These are phyloP conservation scores for Linepithema humile DNA, from an alignment of 1,140 invertebrate species.

Conservation along the genomic window DNA sequence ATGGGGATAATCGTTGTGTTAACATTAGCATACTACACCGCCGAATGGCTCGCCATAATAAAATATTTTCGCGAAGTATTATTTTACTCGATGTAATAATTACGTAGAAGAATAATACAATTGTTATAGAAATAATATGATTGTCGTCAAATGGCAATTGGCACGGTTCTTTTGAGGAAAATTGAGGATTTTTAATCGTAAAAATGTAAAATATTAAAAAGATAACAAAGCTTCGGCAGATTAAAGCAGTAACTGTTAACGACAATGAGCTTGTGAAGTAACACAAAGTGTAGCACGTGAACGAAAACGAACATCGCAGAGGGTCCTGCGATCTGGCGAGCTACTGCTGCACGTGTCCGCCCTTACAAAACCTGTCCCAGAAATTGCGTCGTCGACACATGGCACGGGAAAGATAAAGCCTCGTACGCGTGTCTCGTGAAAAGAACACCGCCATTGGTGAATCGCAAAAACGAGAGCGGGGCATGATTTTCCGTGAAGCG, in stretches of 20 bases:
- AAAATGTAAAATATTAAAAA: background rate
- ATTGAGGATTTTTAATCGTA: too few relatives aligned
- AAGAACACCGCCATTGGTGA: slow-evolving; percentile 51
- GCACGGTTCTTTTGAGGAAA: too few relatives aligned
- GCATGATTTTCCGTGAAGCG: background rate
- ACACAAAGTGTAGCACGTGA: background rate
- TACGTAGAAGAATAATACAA: background rate
- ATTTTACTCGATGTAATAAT: background rate
- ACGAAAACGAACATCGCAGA: background rate
- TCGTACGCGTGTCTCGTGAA: slow-evolving; percentile 39
- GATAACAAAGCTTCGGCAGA: background rate
- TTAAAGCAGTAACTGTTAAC: background rate
- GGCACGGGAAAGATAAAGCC: slow-evolving; percentile 56
- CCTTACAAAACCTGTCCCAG: slow-evolving; percentile 54
- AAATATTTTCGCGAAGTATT: background rate
- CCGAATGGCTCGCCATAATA: background rate
- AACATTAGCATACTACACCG: background rate
- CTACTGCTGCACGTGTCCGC: slow-evolving; percentile 48
- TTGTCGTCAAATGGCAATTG: too few relatives aligned
- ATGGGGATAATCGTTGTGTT: slow-evolving; percentile 10
- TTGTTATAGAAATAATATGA: too few relatives aligned
- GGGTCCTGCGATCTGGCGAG: slow-evolving; percentile 29
- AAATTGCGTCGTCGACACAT: slow-evolving; percentile 30
- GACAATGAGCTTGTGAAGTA: background rate
- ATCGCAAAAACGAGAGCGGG: slow-evolving; percentile 27